Conservation (phyloP, 2,888 invertebrate species). For the Falcaria lacertinaria region DNA sequence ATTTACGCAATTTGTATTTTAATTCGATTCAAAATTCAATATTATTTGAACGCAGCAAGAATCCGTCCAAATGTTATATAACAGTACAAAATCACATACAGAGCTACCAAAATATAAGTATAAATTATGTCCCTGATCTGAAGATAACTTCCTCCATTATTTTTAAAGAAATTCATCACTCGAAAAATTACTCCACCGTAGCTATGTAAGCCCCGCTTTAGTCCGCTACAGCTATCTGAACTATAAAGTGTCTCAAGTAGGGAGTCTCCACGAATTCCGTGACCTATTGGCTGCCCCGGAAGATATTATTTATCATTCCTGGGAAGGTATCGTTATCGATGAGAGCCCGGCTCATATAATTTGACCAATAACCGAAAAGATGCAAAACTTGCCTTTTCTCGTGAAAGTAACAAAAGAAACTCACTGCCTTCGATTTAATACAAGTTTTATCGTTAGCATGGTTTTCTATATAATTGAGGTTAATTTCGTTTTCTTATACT, state of each 20-base stretch:
- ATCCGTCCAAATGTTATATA: no score
- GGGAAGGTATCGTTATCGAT: slow-evolving; percentile 2
- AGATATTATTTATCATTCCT: not conserved
- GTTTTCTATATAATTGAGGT: no score
- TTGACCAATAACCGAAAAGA: slow-evolving; percentile 41
- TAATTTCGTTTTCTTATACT: no score
- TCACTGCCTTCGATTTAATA: not conserved
- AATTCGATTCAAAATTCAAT: no score
- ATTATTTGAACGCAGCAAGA: no score
- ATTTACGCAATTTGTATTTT: no score
- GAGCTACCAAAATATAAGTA: no score
- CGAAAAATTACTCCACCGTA: no score
- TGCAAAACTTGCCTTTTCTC: slow-evolving; percentile 2
- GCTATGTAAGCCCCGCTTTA: not conserved
- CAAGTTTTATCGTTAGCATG: not conserved
- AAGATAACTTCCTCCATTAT: no score
- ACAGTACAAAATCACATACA: no score
- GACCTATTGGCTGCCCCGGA: slow-evolving; percentile 31
- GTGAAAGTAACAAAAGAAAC: not conserved
- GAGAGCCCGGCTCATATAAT: slow-evolving; percentile 28
- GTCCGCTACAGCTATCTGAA: not conserved
- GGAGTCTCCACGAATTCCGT: slow-evolving; percentile 21
- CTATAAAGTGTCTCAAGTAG: not conserved
- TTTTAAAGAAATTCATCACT: no score
- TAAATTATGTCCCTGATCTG: no score